Percentiles rank a stretch among this genome's conserved stretches.
Evolutionary conservation across 2,888 invertebrate species (phyloP).

Genomic region (Orchesella flavescens): DNA sequence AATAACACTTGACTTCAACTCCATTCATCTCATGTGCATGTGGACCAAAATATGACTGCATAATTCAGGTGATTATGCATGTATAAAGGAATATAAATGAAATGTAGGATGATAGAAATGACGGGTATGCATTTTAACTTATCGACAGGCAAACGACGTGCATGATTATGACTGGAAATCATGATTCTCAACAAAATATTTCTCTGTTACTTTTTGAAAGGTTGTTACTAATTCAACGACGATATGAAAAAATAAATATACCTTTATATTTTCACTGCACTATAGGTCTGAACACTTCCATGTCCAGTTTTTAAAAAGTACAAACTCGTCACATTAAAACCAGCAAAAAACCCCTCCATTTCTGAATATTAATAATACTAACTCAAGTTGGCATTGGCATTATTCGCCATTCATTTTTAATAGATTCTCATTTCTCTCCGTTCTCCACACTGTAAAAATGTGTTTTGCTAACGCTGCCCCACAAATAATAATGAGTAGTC

Average conservation of each 20-base stretch:
- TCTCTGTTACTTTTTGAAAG: no score
- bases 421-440: neutral
- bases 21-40: no score
- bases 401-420: neutral
- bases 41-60: no score
- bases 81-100: neutral
- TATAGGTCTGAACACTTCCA: neutral
- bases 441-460: neutral
- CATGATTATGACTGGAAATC: no score
- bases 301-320: constrained; percentile 21
- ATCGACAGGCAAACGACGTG: no score
- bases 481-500: constrained; percentile 30
- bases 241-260: no score
- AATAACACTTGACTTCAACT: neutral
- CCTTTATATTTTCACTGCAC: no score
- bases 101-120: neutral
- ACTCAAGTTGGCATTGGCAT: neutral
- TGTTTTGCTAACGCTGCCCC: neutral
- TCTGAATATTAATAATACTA: constrained; percentile 18
- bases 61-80: no score
- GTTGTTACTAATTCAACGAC: no score
- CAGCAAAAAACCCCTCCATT: neutral
- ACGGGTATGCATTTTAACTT: neutral
- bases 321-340: constrained; percentile 6
- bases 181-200: no score